Evolutionary conservation across 2,888 invertebrate species (phyloP).

Genomic region (Agrypnus murinus): DNA sequence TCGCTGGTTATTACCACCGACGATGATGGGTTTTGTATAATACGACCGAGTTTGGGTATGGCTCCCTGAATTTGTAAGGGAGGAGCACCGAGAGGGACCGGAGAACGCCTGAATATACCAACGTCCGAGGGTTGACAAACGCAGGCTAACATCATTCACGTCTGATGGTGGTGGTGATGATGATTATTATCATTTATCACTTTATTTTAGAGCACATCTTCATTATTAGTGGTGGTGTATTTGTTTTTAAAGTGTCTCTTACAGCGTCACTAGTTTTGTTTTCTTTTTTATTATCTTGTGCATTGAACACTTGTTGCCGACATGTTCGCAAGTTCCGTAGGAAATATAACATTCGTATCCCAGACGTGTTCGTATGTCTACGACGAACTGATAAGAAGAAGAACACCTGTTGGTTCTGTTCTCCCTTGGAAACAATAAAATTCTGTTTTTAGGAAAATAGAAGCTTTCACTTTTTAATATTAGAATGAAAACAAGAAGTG

Average conservation of each 20-base stretch:
- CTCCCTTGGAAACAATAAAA: slow-evolving; percentile 36
- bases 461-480: too few species aligned
- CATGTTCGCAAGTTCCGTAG: slow-evolving; percentile 43
- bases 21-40: slow-evolving; percentile 61
- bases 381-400: slow-evolving; percentile 47
- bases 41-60: slow-evolving; percentile 63
- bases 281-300: slow-evolving; percentile 46
- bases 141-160: slow-evolving; percentile 76
- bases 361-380: slow-evolving; percentile 47
- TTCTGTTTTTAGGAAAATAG: slow-evolving; percentile 23
- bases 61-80: slow-evolving; percentile 64
- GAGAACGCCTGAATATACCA: slow-evolving; percentile 75
- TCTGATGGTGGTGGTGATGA: too few species aligned
- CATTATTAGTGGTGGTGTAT: too few species aligned
- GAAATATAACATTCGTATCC: slow-evolving; percentile 51
- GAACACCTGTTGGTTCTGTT: slow-evolving; percentile 48
- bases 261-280: slow-evolving; percentile 20
- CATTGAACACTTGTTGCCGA: slow-evolving; percentile 51
- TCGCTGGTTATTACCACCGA: slow-evolving; percentile 62
- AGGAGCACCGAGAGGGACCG: slow-evolving; percentile 71
- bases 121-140: slow-evolving; percentile 80
- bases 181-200: slow-evolving; percentile 20
- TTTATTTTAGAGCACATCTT: slow-evolving; percentile 19
- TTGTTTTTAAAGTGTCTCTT: too few species aligned
- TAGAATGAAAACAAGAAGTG: too few species aligned